phyloP scores from a whole-genome alignment of 37 sponge, comb jelly and placozoan genomes.

The Corticium candelabrum region DNA sequence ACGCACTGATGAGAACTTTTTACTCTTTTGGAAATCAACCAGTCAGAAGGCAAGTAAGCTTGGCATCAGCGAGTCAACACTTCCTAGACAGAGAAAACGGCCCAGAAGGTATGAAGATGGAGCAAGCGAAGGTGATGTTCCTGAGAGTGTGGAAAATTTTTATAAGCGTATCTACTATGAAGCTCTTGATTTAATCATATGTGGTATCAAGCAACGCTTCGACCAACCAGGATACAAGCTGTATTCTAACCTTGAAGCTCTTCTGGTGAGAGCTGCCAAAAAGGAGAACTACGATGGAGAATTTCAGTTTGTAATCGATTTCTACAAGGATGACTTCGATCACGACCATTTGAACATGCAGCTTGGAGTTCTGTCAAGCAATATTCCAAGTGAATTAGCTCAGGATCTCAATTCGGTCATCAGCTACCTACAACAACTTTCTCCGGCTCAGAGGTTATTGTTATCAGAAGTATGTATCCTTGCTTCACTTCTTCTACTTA shows the following conservation, averaged over 20 bases:
- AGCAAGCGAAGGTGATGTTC: constrained; percentile 8
- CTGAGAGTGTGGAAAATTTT: constrained; percentile 27
- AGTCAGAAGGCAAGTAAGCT: constrained; percentile 19
- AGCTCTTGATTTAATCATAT: constrained; percentile 33
- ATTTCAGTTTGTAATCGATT: constrained; percentile 14
- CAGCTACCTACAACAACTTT: background rate
- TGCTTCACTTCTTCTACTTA: constrained; percentile 23
- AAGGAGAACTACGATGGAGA: constrained; percentile 15
- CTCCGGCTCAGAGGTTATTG: background rate
- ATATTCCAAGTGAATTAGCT: background rate
- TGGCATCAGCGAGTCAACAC: constrained; percentile 7
- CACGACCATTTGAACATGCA: constrained; percentile 1
- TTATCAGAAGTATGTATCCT: constrained; percentile 14
- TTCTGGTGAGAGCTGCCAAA: constrained; percentile 30
- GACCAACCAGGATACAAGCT: constrained; percentile 35
- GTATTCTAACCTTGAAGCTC: constrained; percentile 20
- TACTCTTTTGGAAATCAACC: constrained; percentile 24
- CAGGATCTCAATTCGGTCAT: background rate
- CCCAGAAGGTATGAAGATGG: constrained; percentile 24
- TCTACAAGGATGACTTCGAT: constrained; percentile 34
- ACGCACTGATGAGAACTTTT: constrained; percentile 25
- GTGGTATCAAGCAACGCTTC: constrained; percentile 26
- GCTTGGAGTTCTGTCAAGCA: background rate
- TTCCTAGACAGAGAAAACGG: constrained; percentile 12
- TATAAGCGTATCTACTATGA: constrained; percentile 35